A percentile compares a stretch with the other conserved stretches of the same genome.
These are phyloP conservation scores for Microcebus lehilahytsara DNA, from an alignment of 2,113 vertebrate genomes.

Conservation along the genomic window DNA sequence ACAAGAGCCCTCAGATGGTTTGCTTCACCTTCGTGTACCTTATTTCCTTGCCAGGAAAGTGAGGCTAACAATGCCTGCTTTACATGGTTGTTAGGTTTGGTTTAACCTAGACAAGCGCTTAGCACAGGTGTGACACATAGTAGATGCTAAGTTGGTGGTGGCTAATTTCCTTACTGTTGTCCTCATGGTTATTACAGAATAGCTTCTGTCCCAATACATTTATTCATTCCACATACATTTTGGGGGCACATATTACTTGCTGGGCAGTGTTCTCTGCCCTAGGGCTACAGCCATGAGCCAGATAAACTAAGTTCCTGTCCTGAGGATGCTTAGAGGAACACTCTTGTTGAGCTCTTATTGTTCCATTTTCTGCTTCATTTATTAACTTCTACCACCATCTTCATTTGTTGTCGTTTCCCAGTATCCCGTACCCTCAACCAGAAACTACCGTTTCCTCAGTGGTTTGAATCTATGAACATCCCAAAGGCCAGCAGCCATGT, in stretches of 20 bases:
- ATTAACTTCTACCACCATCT: not conserved
- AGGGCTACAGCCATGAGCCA: not conserved
- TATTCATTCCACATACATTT: not conserved
- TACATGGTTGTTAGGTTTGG: not conserved
- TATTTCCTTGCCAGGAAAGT: not conserved
- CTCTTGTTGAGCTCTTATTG: not conserved
- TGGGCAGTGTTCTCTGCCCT: not conserved
- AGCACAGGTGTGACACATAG: not conserved
- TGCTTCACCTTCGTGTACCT: not conserved
- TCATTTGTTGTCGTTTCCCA: not conserved
- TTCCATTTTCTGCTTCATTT: not conserved
- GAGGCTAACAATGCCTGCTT: not conserved
- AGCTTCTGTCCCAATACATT: not conserved
- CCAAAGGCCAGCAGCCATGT: not conserved
- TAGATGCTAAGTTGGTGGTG: not conserved
- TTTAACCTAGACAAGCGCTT: not conserved
- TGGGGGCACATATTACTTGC: not conserved
- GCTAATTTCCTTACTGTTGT: not conserved
- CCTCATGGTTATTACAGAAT: not conserved
- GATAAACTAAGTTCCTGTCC: not conserved
- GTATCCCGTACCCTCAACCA: not conserved
- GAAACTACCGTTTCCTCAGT: not conserved
- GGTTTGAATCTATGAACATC: not conserved
- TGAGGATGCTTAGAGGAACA: not conserved
- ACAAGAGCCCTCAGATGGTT: not conserved